A percentile compares a stretch with the other conserved stretches of the same genome.
phyloP scores from a whole-genome alignment of 2,113 vertebrate genomes.

The Sarotherodon lohbergeri region DNA sequence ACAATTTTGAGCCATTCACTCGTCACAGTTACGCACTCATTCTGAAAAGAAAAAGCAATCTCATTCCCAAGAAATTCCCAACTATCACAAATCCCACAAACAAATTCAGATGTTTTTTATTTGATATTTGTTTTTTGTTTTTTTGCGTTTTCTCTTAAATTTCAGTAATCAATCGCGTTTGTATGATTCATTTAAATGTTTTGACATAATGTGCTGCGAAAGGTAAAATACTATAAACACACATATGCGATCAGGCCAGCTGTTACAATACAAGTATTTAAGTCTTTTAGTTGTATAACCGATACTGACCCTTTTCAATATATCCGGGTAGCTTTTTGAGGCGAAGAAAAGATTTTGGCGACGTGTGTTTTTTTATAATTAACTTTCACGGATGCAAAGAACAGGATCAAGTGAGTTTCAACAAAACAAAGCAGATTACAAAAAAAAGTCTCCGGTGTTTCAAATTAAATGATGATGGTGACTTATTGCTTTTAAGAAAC shows the following conservation, averaged over 20 bases:
- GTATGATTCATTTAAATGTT: not conserved
- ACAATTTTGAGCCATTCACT: not conserved
- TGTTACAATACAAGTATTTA: not conserved
- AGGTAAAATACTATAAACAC: not conserved
- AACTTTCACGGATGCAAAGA: not conserved
- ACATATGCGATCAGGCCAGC: not conserved
- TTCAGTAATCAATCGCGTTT: not conserved
- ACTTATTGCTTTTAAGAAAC: not conserved
- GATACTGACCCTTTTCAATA: not conserved
- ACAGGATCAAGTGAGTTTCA: not conserved
- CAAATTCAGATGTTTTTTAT: not conserved
- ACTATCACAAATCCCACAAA: not conserved
- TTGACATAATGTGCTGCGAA: not conserved
- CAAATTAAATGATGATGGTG: not conserved
- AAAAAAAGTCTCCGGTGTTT: not conserved
- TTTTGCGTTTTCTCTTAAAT: not conserved
- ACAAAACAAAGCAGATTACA: not conserved
- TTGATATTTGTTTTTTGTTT: fast-evolving
- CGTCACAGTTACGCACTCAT: not conserved
- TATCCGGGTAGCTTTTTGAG: not conserved
- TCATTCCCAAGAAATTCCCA: not conserved
- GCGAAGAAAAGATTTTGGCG: not conserved
- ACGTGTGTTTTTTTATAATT: not conserved
- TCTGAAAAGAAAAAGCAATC: not conserved
- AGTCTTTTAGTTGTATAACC: not conserved